phyloP scores from a whole-genome alignment of 2,888 invertebrate genomes.

The Ischnura elegans region DNA sequence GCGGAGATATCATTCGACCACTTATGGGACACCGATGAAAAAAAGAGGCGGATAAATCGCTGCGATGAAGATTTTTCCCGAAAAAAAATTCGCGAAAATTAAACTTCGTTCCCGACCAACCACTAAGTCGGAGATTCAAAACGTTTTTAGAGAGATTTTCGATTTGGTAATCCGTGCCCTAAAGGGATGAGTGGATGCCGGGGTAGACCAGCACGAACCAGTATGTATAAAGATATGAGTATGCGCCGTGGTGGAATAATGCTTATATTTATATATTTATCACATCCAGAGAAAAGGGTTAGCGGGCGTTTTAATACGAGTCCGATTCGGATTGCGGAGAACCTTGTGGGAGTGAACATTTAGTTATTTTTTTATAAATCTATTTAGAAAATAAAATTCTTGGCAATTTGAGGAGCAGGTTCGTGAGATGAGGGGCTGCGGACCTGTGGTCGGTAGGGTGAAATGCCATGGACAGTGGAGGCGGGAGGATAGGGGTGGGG shows the following conservation, averaged over 20 bases:
- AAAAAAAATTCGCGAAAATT: not conserved
- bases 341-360: not conserved
- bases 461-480: not conserved
- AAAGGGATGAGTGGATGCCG: too few relatives aligned
- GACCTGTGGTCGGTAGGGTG: not conserved
- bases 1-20: slow-evolving; percentile 27
- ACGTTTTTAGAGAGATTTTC: not conserved
- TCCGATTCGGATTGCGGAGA: slow-evolving; percentile 17
- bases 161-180: not conserved
- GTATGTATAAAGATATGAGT: not conserved
- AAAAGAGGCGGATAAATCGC: not conserved
- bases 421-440: not conserved
- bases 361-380: not conserved
- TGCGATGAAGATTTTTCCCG: not conserved
- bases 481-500: not conserved
- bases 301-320: slow-evolving; percentile 47
- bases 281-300: slow-evolving; percentile 15
- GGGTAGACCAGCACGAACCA: too few relatives aligned
- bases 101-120: not conserved
- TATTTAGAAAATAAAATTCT: not conserved
- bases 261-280: not conserved
- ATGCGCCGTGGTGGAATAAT: too few relatives aligned
- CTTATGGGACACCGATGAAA: not conserved
- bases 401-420: not conserved
- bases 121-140: not conserved